These are phyloP conservation scores for Oplegnathus fasciatus DNA, from an alignment of 2,113 vertebrate species.

Conservation along the genomic window DNA sequence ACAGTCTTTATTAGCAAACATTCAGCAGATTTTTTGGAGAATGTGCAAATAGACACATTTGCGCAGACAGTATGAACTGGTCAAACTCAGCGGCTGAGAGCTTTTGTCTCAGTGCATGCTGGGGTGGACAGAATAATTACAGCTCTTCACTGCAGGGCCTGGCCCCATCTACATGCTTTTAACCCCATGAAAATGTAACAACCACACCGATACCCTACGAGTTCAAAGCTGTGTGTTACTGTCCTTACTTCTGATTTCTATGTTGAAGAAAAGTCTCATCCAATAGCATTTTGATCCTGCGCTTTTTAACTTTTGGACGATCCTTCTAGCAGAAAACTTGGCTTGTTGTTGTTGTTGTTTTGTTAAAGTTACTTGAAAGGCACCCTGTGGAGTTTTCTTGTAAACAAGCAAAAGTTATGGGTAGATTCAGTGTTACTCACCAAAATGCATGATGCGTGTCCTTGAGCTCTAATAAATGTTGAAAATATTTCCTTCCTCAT, in stretches of 20 bases:
- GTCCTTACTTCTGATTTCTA: background rate
- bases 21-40: background rate
- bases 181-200: background rate
- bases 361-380: no score
- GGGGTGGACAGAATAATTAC: constrained; percentile 18
- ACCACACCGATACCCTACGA: background rate
- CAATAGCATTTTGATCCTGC: background rate
- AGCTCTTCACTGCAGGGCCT: constrained; percentile 15
- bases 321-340: background rate
- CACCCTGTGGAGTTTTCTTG: no score
- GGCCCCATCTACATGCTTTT: constrained; percentile 8
- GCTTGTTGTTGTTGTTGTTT: no score
- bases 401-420: no score
- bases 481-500: no score
- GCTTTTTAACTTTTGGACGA: background rate
- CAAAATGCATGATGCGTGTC: no score
- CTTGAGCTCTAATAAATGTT: no score
- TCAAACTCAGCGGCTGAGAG: constrained; percentile 1
- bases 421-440: no score
- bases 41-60: background rate
- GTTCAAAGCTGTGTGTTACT: background rate
- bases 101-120: background rate
- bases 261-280: background rate
- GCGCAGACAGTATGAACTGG: background rate
- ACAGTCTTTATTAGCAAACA: background rate